Evolutionary conservation across 92 coral and sea anemone genomes (phyloP).

Genomic region (Actinernus sp.): DNA sequence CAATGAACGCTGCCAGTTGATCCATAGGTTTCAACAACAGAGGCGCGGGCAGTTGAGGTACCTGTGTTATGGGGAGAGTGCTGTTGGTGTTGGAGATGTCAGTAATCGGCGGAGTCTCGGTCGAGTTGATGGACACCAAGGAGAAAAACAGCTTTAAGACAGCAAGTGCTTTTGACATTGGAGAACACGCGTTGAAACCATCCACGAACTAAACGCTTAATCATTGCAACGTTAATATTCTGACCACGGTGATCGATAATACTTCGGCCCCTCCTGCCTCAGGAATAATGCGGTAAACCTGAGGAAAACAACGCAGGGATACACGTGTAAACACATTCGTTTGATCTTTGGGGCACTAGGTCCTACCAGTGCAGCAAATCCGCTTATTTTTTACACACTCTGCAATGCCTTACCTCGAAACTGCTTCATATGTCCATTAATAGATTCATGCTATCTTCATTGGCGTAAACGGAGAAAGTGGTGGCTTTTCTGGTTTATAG

Average conservation of each 20-base stretch:
- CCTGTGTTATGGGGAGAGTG: slow-evolving; percentile 21
- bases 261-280: slow-evolving; percentile 7
- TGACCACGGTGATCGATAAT: slow-evolving; percentile 15
- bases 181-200: slow-evolving; percentile 43
- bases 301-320: neutral
- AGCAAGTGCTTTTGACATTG: slow-evolving; percentile 93
- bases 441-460: too few relatives aligned
- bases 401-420: too few relatives aligned
- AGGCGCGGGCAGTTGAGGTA: slow-evolving; percentile 49
- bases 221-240: slow-evolving; percentile 42
- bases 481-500: too few relatives aligned
- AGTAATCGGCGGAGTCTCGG: slow-evolving; percentile 51
- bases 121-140: slow-evolving; percentile 71
- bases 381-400: too few relatives aligned
- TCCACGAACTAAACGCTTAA: slow-evolving; percentile 25
- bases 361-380: neutral
- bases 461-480: too few relatives aligned
- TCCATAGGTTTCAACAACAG: slow-evolving; percentile 47
- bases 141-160: slow-evolving; percentile 88
- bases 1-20: slow-evolving; percentile 53
- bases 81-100: slow-evolving; percentile 23
- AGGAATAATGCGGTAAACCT: neutral
- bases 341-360: neutral
- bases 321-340: neutral
- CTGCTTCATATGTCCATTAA: too few relatives aligned